phyloP scores from a whole-genome alignment of 2,113 vertebrate genomes.

The Rhinichthys klamathensis region DNA sequence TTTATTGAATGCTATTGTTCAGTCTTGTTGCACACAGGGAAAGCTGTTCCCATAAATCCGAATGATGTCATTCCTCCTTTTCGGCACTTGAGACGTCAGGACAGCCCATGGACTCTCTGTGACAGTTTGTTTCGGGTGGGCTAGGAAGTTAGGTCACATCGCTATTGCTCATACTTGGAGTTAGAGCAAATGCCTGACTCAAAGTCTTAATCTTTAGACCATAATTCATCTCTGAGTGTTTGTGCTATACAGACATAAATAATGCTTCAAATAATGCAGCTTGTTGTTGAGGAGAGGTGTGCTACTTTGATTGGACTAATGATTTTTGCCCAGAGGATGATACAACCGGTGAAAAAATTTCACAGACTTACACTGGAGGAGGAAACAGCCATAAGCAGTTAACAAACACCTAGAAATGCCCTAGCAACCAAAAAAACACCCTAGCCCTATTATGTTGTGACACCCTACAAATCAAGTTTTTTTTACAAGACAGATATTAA shows the following conservation, averaged over 20 bases:
- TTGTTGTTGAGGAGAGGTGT: no score
- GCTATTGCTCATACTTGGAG: neutral
- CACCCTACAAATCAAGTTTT: no score
- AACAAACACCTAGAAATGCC: no score
- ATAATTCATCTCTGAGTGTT: neutral
- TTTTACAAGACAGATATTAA: no score
- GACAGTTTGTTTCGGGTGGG: neutral
- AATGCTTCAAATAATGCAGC: neutral
- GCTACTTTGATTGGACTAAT: no score
- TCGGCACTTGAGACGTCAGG: neutral
- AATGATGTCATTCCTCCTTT: slow-evolving; percentile 63
- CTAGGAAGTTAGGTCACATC: neutral
- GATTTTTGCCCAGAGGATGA: no score
- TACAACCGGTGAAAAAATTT: no score
- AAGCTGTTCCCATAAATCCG: slow-evolving; percentile 52
- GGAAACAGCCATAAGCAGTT: no score
- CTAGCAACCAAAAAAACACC: no score
- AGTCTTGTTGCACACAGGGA: slow-evolving; percentile 51
- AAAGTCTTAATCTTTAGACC: neutral
- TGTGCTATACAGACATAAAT: neutral
- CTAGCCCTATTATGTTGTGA: no score
- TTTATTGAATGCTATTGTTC: slow-evolving; percentile 73
- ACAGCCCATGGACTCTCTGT: neutral
- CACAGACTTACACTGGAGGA: no score
- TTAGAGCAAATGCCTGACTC: neutral